Evolutionary conservation across 2,888 invertebrate genomes (phyloP), one percentile per base, ranked within the genome.

Genomic region (Galerucella pusilla): DNA sequence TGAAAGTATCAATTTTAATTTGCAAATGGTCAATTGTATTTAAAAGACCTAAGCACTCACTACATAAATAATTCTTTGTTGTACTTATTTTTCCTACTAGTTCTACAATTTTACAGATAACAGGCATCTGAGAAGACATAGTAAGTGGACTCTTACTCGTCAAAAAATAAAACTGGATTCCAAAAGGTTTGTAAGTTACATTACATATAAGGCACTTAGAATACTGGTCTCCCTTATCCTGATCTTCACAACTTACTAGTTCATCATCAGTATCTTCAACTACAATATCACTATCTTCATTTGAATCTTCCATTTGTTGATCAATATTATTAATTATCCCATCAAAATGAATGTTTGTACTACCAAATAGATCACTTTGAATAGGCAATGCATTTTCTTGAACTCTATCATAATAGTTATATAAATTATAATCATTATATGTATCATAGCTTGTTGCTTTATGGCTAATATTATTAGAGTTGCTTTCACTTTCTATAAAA

Each of bases 11-110:
- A 42, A 88, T 74, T 79, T 88, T 87, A 9, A 85, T 70, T 80
- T 88, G 86, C 61, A 88, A 83, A 76, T 87, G 86, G 81, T 88
- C 88, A 12, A 88, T 85, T 3, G 86, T 85, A 74, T 88, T 88
- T 14, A 88, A 82, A 28, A 88, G 79, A 46, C 84, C 85, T 76
- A 88, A 83, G 80, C 88, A 88, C 67, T 86, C 83, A 76, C 85
- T 85, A 71, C 88, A 88, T 25, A 88, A 80, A 77, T 85, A 86
- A 77, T 82, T 84, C 16, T 76, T 81, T 59, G 81, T 78, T 12
- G 78, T 80, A 61, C 68, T 63, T 49, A 84, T 78, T 59, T 73
- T 78, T 14, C 85, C 84, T 9, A 87, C 78, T 72, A 87, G 78
- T 66, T 83, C 80, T 25, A 76, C 77, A 63, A 87, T 79, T 81